Evolutionary conservation across 2,113 vertebrate species (phyloP).

Genomic region (Chamaea fasciata): DNA sequence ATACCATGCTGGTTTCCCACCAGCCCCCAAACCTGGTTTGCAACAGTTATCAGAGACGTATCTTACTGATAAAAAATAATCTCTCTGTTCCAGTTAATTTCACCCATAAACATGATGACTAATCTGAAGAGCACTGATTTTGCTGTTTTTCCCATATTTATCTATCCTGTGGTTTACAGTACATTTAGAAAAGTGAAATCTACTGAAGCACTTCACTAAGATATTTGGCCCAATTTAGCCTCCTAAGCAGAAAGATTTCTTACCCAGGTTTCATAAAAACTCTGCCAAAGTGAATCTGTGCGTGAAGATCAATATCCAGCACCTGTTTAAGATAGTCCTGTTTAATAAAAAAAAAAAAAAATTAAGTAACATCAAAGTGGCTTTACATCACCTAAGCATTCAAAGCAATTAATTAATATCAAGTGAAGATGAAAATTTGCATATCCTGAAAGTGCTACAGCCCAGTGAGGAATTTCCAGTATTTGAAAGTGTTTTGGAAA

Average conservation of each 20-base stretch:
- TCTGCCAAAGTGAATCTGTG: slow-evolving; percentile 98
- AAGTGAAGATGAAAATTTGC: slow-evolving; percentile 6
- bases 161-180: background rate
- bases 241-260: slow-evolving; percentile 57
- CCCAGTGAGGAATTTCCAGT: background rate
- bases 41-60: background rate
- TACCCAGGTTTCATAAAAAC: slow-evolving; percentile 99
- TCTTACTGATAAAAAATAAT: background rate
- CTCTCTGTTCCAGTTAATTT: background rate
- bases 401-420: slow-evolving; percentile 4
- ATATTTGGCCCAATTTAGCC: background rate
- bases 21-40: background rate
- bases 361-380: slow-evolving; percentile 32
- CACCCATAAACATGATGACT: background rate
- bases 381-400: slow-evolving; percentile 14
- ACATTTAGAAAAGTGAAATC: background rate
- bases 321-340: slow-evolving; percentile 99
- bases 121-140: background rate
- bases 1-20: background rate
- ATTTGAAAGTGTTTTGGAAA: background rate
- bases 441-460: background rate
- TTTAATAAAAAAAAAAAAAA: slow-evolving; percentile 55
- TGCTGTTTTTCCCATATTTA: background rate
- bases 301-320: slow-evolving; percentile 98
- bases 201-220: background rate